Evolutionary conservation across 2,888 invertebrate species (phyloP), one percentile per base, ranked within the genome.

Genomic region (Hoplodrina ambigua): DNA sequence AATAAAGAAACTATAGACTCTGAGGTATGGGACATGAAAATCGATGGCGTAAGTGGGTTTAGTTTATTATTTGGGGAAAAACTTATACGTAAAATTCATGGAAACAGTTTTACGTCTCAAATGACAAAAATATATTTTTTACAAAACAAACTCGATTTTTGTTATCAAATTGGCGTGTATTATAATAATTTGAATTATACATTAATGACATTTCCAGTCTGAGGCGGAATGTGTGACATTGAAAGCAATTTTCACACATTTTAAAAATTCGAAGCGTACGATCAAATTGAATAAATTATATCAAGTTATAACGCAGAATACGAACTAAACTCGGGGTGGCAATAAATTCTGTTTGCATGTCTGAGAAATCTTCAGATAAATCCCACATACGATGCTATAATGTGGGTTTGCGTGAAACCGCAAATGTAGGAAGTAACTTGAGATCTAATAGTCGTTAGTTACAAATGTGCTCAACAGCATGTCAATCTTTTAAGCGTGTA

Each of bases 361-460:
- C 62, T 81, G 53, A 71, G 71, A 79, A 75, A 79, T 77, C 60
- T 65, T 62, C 62, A 33, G 69, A 71, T 70, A 74, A 80, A 85
- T 84, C 81, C 76, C 80, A 80, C 84, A 83, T 78, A 82, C 55
- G 67, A 77, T 67, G 76, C 55, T 68, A 74, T 74, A 80, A 69
- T 72, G 79, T 76, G 78, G 82, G 81, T 84, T 85, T 84, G 81
- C 66, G 78, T 83, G 79, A 81, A 84, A 89, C 91, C 91, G 83
- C 92, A 89, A 88, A 87, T 85, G 81, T 78, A 87, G 89, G 88
- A 88, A 89, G 90, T 89, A 89, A 90, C 84, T 82, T 80, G 86
- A 88, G 83, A 86, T 83, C 69, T 81, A 80, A 84, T 85, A 84
- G 80, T 81, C 75, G 83, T 84, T 86, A 85, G 83, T 84, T 82